Evolutionary conservation across 30 jellyfish, hydroid and myxozoan species (phyloP).

Genomic region (Chrysaora quinquecirrha): DNA sequence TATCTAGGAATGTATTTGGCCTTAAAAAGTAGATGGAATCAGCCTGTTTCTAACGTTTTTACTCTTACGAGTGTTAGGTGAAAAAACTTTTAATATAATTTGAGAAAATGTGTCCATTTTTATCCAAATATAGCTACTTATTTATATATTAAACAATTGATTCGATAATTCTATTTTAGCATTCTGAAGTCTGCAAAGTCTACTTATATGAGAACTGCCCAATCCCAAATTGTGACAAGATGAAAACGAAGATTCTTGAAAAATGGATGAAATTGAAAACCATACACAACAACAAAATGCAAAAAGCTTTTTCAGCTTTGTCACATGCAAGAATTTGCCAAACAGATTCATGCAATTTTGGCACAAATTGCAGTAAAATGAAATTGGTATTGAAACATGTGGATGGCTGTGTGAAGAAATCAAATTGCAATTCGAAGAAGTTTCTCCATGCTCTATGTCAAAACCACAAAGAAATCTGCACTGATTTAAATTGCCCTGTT

Average conservation of each 20-base stretch:
- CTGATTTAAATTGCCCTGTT: conserved; percentile 45
- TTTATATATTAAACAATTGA: too few species aligned
- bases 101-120: too few species aligned
- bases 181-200: conserved; percentile 61
- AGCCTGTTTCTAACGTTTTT: too few species aligned
- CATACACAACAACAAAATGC: conserved; percentile 53
- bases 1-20: too few species aligned
- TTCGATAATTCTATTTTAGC: too few species aligned
- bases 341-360: conserved; percentile 25
- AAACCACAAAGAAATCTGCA: conserved; percentile 57
- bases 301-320: conserved; percentile 26
- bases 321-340: conserved; percentile 69
- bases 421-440: conserved; percentile 43
- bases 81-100: too few species aligned
- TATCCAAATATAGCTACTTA: too few species aligned
- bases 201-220: conserved; percentile 43
- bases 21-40: too few species aligned
- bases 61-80: too few species aligned
- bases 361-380: conserved; percentile 62
- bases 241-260: conserved; percentile 48
- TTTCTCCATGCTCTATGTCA: conserved; percentile 52
- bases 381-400: conserved; percentile 45
- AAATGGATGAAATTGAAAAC: conserved; percentile 56
- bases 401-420: conserved; percentile 36
- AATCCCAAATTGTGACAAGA: conserved; percentile 68